Evolutionary conservation across 2,113 vertebrate genomes (phyloP), one percentile per base, ranked within the genome.

Genomic region (Hiodon alosoides): DNA sequence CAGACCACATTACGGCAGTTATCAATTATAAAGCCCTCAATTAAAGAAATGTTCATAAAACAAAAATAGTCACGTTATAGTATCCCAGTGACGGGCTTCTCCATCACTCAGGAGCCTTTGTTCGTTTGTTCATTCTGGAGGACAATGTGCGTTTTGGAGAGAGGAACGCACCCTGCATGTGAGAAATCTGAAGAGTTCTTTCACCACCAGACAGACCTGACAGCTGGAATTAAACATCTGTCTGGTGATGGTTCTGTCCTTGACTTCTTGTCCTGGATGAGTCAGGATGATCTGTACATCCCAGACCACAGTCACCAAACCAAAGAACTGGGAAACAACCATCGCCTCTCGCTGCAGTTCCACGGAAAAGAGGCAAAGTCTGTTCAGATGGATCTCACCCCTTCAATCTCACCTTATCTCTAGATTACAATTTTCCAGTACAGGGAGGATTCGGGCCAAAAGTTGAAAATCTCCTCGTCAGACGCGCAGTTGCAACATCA

Each of bases 211-310:
- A 82, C 74, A 69, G 80, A 86, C 87, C 82, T 77, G 84, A 85
- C 46, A 48, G 31, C 47, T 81, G 10, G 73, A 82, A 86, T 82
- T 81, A 81, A 86, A 83, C 83, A 83, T 82, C 82, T 86, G 79
- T 81, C 57, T 77, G 83, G 82, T 90, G 90, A 91, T 83, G 89
- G 88, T 89, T 86, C 83, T 84, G 82, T 16, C 77, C 80, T 87
- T 79, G 61, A 81, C 83, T 89, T 76, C 71, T 84, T 83, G 79
- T 87, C 87, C 85, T 86, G 82, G 83, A 83, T 88, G 85, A 89
- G 85, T 87, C 85, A 86, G 80, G 78, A 80, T 83, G 86, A 84
- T 84, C 83, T 83, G 83, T 85, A 81, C 80, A 78, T 87, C 86
- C 85, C 83, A 87, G 84, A 84, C 80, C 77, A 84, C 84, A 86